Base-by-base conservation (phyloP, 1,140 invertebrate species). In the Globodera rostochiensis region DNA sequence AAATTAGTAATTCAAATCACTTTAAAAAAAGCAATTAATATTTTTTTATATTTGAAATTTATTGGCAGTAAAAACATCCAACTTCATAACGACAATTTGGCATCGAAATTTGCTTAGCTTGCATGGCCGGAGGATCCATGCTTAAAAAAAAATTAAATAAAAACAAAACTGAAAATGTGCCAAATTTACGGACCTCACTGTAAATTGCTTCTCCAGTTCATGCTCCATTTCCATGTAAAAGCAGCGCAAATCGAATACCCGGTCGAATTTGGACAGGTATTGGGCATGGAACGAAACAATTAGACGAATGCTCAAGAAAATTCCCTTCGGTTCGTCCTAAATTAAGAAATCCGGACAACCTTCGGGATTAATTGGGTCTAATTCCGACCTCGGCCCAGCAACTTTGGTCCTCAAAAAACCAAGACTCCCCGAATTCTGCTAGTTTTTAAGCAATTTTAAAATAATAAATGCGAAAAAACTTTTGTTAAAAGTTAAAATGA, bases 211-310 rank as follows among this genome's bases (percentile, higher is more conserved):
- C 36, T 82, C 79, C 60, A 88, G 67, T 49, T 80, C 79, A 45
- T 86, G 81, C 74, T 90, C 80, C 87, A 88, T 88, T 81, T 90
- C 89, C 88, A 89, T 89, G 83, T 89, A 89, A 77, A 85, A 89
- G 74, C 88, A 89, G 73, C 89, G 88, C 13, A 89, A 82, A 46
- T 82, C 82, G 79, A 85, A 89, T 66, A 90, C 84, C 74, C 83
- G 66, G 83, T 89, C 88, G 67, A 86, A 80, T 81, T 89, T 89
- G 25, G 87, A 90, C 5, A 89, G 79, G 79, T 86, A 88, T 60
- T 90, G 84, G 1, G 87, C 84, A 87, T 87, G 80, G 77, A 89
- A 89, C 15, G 88, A 85, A 15, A 89, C 85, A 15, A 89, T 82
- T 4, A 89, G 45, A 19, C 79, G 77, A 25, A 87, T 85, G 11